Evolutionary conservation across 2,113 vertebrate species (phyloP).

Genomic region (Tachysurus vachellii): DNA sequence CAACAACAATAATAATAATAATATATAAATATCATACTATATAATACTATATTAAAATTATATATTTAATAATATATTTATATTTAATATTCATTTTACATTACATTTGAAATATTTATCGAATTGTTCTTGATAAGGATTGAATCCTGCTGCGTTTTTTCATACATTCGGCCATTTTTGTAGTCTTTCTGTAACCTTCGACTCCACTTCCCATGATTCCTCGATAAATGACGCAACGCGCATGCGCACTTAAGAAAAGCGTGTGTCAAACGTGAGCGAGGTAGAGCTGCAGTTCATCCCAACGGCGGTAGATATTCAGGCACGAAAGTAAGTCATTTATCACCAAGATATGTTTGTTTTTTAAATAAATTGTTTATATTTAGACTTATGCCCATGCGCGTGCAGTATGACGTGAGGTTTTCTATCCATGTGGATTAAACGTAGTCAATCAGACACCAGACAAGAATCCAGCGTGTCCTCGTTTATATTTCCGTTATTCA

Average conservation of each 20-base stretch:
- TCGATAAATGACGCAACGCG: slow-evolving; percentile 8
- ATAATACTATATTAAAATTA: too few relatives aligned
- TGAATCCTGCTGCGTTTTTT: neutral
- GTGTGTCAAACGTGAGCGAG: slow-evolving; percentile 11
- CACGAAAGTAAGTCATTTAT: slow-evolving; percentile 1
- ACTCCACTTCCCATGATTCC: slow-evolving; percentile 23
- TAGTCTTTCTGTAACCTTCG: neutral
- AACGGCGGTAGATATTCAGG: neutral
- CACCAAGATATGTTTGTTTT: neutral
- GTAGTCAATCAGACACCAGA: too few relatives aligned
- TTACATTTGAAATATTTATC: neutral
- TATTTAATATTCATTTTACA: too few relatives aligned
- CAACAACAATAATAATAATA: too few relatives aligned
- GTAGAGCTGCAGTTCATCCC: neutral
- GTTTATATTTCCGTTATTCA: neutral
- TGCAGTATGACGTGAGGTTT: neutral
- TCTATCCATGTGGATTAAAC: neutral
- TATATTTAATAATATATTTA: too few relatives aligned
- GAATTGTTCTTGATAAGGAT: neutral
- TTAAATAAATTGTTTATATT: neutral
- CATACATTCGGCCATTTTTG: slow-evolving; percentile 2
- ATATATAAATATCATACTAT: too few relatives aligned
- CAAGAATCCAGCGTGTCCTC: neutral
- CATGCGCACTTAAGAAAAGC: slow-evolving; percentile 15
- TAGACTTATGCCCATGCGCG: neutral